Evolutionary conservation across 2,888 invertebrate species (phyloP), one percentile per base, ranked within the genome.

Genomic region (Trisateles emortualis): DNA sequence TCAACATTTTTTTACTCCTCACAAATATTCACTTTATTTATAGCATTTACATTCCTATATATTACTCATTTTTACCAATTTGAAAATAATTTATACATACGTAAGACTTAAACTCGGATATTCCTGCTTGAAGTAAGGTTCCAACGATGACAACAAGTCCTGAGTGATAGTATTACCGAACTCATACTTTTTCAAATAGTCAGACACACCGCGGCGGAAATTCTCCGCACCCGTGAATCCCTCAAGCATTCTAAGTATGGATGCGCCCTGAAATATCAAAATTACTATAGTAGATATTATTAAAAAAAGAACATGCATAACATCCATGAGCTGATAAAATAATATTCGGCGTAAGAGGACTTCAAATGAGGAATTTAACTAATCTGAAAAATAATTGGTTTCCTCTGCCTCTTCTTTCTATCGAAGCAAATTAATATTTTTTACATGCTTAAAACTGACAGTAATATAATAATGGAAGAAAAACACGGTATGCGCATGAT

Each of bases 161-260:
- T 95, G 93, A 0, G 98, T 98, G 48, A 96, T 94, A 0, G 98
- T 98, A 81, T 97, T 98, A 1, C 87, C 87, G 79, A 94, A 98
- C 44, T 94, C 84, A 78, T 95, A 95, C 46, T 94, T 94, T 11
- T 94, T 93, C 51, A 99, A 90, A 81, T 98, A 98, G 38, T 94
- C 94, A 2, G 95, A 94, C 0, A 98, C 95, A 0, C 96, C 97
- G 11, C 87, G 87, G 47, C 95, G 94, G 86, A 99, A 98, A 29
- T 93, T 93, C 3, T 95, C 94, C 33, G 94, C 92, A 0, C 96
- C 96, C 42, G 98, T 94, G 60, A 97, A 96, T 41, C 95, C 94
- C 84, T 98, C 97, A 69, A 98, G 84, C 98, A 99, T 98, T 44
- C 98, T 93, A 46, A 99, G 94, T 5, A 98, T 90, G 0, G 98